Conservation (phyloP, 2,113 vertebrate species). For the Corapipo altera region DNA sequence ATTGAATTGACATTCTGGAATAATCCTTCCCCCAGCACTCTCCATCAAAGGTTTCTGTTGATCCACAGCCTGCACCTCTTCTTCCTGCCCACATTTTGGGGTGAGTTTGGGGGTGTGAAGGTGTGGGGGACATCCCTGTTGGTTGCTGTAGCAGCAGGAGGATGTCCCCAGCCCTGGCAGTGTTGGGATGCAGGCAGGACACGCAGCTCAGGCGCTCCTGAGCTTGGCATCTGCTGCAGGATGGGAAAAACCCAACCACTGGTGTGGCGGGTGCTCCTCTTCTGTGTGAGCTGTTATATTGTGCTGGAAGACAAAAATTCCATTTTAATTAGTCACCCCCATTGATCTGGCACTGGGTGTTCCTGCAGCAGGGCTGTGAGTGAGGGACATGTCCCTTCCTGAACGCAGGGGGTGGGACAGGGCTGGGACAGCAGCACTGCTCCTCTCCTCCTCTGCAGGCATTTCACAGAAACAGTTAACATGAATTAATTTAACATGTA, state of each 20-base stretch:
- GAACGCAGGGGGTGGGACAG: fast-evolving
- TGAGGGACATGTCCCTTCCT: neutral
- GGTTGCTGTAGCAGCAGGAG: neutral
- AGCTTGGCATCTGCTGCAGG: neutral
- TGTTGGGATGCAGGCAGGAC: neutral
- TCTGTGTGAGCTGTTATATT: neutral
- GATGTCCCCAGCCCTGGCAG: neutral
- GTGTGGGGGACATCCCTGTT: neutral
- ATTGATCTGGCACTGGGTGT: neutral
- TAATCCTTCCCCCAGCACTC: too few relatives aligned
- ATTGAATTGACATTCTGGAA: neutral
- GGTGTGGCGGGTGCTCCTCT: neutral
- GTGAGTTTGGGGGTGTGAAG: neutral
- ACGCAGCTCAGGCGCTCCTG: fast-evolving
- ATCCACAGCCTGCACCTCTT: neutral
- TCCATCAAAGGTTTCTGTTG: neutral
- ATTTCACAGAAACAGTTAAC: neutral
- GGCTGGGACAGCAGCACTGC: neutral
- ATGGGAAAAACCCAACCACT: neutral
- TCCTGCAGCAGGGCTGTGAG: neutral
- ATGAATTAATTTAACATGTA: fast-evolving
- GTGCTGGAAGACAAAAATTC: neutral
- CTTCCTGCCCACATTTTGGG: neutral
- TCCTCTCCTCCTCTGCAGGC: neutral
- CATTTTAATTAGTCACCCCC: neutral